Conservation (phyloP, 2,113 vertebrate genomes). For the Speoplatyrhinus poulsoni region DNA sequence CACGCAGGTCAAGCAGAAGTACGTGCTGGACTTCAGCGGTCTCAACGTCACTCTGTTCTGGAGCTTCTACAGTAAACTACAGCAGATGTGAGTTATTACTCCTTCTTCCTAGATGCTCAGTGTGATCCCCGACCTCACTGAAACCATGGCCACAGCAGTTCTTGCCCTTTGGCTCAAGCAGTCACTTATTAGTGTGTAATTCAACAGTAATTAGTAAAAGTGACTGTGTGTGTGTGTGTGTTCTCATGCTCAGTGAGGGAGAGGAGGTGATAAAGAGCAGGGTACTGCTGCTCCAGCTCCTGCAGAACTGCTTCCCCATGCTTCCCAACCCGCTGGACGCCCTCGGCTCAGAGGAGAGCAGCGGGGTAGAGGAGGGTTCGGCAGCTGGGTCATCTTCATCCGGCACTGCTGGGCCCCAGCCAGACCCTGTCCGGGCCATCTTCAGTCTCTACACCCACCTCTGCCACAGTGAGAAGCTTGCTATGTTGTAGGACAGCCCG, state of each 20-base stretch:
- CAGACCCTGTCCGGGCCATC: constrained; percentile 75
- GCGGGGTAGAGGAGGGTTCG: constrained; percentile 3
- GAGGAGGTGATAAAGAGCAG: constrained; percentile 87
- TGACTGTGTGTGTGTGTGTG: background rate
- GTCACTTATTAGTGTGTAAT: background rate
- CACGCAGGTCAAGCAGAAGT: constrained; percentile 86
- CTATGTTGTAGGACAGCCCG: background rate
- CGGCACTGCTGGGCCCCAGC: constrained; percentile 53
- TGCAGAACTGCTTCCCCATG: constrained; percentile 91
- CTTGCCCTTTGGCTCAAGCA: background rate
- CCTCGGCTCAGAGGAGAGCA: constrained; percentile 41
- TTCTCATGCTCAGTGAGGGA: constrained; percentile 73
- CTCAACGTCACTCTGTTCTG: constrained; percentile 90
- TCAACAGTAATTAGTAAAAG: too few relatives aligned
- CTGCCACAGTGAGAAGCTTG: constrained; percentile 81
- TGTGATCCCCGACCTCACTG: too few relatives aligned
- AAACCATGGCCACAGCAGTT: too few relatives aligned
- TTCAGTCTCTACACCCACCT: constrained; percentile 86
- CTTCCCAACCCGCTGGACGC: constrained; percentile 76
- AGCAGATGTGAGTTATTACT: constrained; percentile 82
- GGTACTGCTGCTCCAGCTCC: constrained; percentile 87
- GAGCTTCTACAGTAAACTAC: constrained; percentile 92
- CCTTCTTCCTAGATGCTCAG: too few relatives aligned
- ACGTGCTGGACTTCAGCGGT: constrained; percentile 87
- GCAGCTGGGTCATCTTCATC: constrained; percentile 34